Conservation (phyloP, 2,113 vertebrate species). For the Alligator mississippiensis region DNA sequence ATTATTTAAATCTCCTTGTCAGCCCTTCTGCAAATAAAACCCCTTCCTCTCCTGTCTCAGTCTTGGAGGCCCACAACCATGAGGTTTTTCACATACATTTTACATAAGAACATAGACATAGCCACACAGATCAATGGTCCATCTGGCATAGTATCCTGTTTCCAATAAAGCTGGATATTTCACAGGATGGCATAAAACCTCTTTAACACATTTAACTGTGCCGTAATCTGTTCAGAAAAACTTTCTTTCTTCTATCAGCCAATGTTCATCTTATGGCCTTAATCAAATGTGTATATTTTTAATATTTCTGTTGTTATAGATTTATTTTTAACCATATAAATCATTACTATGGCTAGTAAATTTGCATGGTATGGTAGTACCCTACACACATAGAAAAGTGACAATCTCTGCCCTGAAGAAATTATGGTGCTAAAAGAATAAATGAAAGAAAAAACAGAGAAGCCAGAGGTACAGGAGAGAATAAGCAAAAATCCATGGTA, state of each 20-base stretch:
- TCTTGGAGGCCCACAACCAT: background rate
- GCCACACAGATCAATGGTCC: background rate
- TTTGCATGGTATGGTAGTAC: background rate
- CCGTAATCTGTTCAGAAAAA: background rate
- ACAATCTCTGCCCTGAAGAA: constrained; percentile 1
- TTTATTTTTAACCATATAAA: background rate
- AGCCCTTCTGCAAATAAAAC: background rate
- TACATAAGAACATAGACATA: background rate
- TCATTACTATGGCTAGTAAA: background rate
- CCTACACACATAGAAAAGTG: constrained; percentile 20
- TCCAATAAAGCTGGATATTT: constrained; percentile 14
- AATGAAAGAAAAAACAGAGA: background rate
- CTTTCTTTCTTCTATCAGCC: background rate
- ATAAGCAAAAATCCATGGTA: background rate
- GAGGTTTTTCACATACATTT: constrained; percentile 25
- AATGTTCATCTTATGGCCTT: background rate
- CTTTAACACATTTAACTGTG: background rate
- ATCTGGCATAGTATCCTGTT: constrained; percentile 33
- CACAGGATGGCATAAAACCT: constrained; percentile 18
- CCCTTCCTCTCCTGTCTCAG: background rate
- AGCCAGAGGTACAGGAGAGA: background rate
- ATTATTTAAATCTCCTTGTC: background rate
- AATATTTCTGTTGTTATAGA: background rate
- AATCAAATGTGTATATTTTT: background rate
- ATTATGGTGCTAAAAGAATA: constrained; percentile 32